These are phyloP conservation scores for Cherax quadricarinatus DNA, from an alignment of 1,140 invertebrate species.

Conservation along the genomic window DNA sequence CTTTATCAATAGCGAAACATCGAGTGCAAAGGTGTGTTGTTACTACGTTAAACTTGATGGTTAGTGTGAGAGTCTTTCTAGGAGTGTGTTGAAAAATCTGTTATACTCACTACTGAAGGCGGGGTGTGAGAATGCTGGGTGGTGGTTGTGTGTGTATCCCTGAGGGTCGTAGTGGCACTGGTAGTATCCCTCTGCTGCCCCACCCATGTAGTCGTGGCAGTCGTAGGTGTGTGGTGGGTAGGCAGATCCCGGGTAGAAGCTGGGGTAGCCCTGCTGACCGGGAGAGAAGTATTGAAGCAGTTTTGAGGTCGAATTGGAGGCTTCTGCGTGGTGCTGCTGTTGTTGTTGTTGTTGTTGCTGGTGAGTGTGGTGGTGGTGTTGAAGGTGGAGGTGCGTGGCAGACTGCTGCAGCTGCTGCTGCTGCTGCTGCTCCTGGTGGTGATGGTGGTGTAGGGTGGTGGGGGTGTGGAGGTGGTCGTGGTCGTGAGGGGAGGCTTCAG, in stretches of 20 bases:
- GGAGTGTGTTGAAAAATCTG: too few relatives aligned
- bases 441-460: conserved; percentile 54
- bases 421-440: conserved; percentile 53
- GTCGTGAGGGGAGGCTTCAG: conserved; percentile 72
- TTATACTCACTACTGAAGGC: conserved; percentile 61
- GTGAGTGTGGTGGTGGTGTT: conserved; percentile 40
- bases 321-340: conserved; percentile 35
- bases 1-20: too few relatives aligned
- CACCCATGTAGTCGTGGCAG: conserved; percentile 60
- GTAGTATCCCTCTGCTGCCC: conserved; percentile 50
- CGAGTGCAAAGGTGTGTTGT: too few relatives aligned
- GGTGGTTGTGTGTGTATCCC: conserved; percentile 54
- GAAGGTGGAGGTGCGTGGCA: conserved; percentile 31
- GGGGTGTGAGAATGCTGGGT: conserved; percentile 54
- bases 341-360: conserved; percentile 44
- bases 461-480: conserved; percentile 69
- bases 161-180: conserved; percentile 61
- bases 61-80: too few relatives aligned
- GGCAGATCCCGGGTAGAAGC: conserved; percentile 38
- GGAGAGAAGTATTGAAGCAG: conserved; percentile 47
- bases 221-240: conserved; percentile 48
- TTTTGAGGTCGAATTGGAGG: conserved; percentile 35
- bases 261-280: conserved; percentile 49
- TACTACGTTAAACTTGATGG: too few relatives aligned
- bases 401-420: conserved; percentile 49